Base-by-base conservation (phyloP, 2,113 vertebrate species). In the Lepisosteus osseus region DNA sequence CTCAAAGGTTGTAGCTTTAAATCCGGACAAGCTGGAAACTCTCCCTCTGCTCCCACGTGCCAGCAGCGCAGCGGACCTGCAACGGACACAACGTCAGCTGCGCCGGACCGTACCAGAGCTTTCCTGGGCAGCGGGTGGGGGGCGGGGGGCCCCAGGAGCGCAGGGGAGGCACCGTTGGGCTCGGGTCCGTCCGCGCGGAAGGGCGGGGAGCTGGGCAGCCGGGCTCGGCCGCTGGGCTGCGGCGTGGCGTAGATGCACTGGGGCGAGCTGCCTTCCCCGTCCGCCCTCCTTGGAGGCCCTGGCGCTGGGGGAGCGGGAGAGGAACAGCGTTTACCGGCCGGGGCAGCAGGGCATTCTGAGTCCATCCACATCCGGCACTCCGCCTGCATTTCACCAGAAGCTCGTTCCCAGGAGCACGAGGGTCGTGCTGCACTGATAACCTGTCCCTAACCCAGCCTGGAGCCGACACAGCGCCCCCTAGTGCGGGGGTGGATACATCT, bases 111-210 rank as follows among this genome's bases (percentile, higher is more conserved):
- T 82, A 85, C 83, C 81, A 74, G 13, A 15, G 43, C 73, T 71
- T 77, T 86, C 41, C 2, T 14, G 68, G 84, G 84, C 69, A 87
- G 76, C 17, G 84, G 80, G 64, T 81, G 74, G 3, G 82, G 86
- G 2, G 78, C 55, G 54, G 76, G 57, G 56, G 29, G 29, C 29
- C 78, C 74, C 15, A 14, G 64, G 7, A 55, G 73, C 54, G 57
- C 65, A 2, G 67, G 57, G 13, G 73, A 79, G 72, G 72, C 72
- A 6, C 78, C 78, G 12, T 86, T 76, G 74, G 78, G 42, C 55
- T 90, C 84, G n/a, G 84, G 71, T 14, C 76, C 69, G 4, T 63
- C 72, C 9, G 2, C 43, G 0, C 66, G 67, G 2, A 74, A 70
- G 41, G 75, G 78, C 29, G 80, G 69, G 17, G 78, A 73, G 63